These are phyloP conservation scores for Ctenopoma kingsleyae DNA, from an alignment of 2,797 vertebrate genomes.

Conservation along the genomic window DNA sequence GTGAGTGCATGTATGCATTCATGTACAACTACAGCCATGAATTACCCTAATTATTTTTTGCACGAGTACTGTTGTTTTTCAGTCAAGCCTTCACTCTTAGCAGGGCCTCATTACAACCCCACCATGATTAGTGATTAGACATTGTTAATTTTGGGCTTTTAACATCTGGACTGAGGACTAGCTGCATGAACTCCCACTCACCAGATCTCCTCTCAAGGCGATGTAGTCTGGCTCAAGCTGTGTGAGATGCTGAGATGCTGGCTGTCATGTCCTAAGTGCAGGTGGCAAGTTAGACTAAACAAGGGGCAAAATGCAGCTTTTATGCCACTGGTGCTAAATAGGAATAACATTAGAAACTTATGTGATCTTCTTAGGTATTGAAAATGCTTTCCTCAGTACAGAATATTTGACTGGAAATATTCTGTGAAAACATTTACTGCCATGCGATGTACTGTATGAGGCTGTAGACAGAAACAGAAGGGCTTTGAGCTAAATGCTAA, in stretches of 20 bases:
- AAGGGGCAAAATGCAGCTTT: conserved; percentile 53
- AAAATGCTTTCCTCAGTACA: neutral
- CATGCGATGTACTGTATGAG: neutral
- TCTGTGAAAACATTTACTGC: neutral
- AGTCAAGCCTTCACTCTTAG: conserved; percentile 46
- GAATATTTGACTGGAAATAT: too few relatives aligned
- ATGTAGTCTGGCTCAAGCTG: conserved; percentile 48
- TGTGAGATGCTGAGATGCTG: conserved; percentile 27
- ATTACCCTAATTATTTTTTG: conserved; percentile 49
- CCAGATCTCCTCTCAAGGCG: conserved; percentile 42
- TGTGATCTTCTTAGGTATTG: neutral
- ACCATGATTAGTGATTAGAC: conserved; percentile 77
- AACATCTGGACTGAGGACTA: conserved; percentile 72
- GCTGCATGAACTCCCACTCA: conserved; percentile 39
- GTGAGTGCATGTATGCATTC: conserved; percentile 21
- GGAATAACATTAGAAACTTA: neutral
- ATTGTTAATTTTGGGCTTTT: conserved; percentile 67
- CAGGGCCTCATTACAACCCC: conserved; percentile 58
- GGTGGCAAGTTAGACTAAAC: conserved; percentile 73
- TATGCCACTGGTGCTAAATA: conserved; percentile 1
- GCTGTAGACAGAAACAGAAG: neutral
- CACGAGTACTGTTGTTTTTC: conserved; percentile 51
- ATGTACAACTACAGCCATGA: conserved; percentile 29
- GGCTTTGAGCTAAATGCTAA: neutral
- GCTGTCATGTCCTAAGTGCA: conserved; percentile 60